phyloP scores from a whole-genome alignment of 2,888 invertebrate species.

The Timandra comae region DNA sequence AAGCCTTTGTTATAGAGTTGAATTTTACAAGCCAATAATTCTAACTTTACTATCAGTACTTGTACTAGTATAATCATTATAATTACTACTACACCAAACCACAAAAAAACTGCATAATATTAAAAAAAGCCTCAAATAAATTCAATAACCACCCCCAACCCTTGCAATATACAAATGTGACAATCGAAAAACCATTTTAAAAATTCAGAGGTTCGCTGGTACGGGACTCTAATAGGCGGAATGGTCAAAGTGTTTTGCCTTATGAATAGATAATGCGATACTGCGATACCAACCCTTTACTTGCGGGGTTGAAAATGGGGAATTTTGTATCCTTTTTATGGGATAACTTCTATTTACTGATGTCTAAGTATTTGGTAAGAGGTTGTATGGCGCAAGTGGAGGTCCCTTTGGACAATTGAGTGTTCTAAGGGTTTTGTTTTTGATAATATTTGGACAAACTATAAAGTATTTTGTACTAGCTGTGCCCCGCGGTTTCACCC shows the following conservation, averaged over 20 bases:
- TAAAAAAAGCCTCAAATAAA: no score
- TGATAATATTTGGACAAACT: no score
- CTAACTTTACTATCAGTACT: no score
- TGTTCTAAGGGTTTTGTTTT: no score
- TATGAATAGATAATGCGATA: slow-evolving; percentile 64
- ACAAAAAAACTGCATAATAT: no score
- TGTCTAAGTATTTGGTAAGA: no score
- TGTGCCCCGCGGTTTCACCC: no score
- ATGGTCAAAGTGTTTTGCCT: slow-evolving; percentile 57
- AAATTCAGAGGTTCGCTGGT: slow-evolving; percentile 39
- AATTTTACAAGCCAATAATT: no score
- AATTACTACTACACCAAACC: no score
- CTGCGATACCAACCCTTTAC: slow-evolving; percentile 57
- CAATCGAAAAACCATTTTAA: slow-evolving; percentile 43
- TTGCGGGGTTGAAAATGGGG: slow-evolving; percentile 23
- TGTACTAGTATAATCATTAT: no score
- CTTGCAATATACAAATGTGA: slow-evolving; percentile 24
- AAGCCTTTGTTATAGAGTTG: no score
- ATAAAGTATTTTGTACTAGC: no score
- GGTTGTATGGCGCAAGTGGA: slow-evolving; percentile 3
- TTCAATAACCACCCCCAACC: slow-evolving; percentile 6
- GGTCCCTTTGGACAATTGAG: slow-evolving; percentile 3
- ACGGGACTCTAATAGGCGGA: slow-evolving; percentile 46
- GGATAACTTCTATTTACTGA: slow-evolving; percentile 12
- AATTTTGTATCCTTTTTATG: slow-evolving; percentile 32